Evolutionary conservation across 1,140 invertebrate species (phyloP), one percentile per base, ranked within the genome.

Genomic region (Mactra quadrangularis): DNA sequence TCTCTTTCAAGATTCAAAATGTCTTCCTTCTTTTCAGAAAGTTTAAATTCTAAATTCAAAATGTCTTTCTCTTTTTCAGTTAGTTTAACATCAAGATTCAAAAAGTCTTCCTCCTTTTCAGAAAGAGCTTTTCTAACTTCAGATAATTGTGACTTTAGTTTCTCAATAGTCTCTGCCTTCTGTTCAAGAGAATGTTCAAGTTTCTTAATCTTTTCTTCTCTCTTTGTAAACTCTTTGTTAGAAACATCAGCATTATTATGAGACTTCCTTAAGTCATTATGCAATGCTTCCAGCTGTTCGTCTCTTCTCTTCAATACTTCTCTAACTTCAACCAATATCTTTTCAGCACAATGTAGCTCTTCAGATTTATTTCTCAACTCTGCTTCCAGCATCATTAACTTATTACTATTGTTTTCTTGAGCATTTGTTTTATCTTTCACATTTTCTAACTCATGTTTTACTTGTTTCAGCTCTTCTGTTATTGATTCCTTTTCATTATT

Each of bases 281-380:
- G 50, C 15, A 74, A 41, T 57, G 31, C n/a, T 27, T 74, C 53
- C 13, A 57, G 33, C 50, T 53, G 50, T 57, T 74, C 71, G 57
- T 74, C 71, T 57, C 53, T 74, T 53, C 71, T 57, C 47, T 60
- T 60, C 1, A 76, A 22, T 17, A 45, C 29, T n/a, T 76, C 55
- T 76, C 31, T 60, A 17, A 62, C n/a, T 60, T 76, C 74, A 60
- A 15, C 45, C 25, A 76, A 22, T 50, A 62, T 17, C 22, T 76
- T 76, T 41, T 64, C 47, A 35, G 47, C 31, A 62, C 41, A 22
- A 13, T 64, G 53, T 22, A 76, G 9, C 62, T 76, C 55, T 45
- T 76, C 57, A 19, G 35, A 41, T 29, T 62, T 72, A 22, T 57
- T 35, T 50, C 47, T 52, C 25, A 68, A 19, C 25, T 68, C 38